Evolutionary conservation across 1,140 invertebrate species (phyloP).

Genomic region (Zaprionus camerounensis): DNA sequence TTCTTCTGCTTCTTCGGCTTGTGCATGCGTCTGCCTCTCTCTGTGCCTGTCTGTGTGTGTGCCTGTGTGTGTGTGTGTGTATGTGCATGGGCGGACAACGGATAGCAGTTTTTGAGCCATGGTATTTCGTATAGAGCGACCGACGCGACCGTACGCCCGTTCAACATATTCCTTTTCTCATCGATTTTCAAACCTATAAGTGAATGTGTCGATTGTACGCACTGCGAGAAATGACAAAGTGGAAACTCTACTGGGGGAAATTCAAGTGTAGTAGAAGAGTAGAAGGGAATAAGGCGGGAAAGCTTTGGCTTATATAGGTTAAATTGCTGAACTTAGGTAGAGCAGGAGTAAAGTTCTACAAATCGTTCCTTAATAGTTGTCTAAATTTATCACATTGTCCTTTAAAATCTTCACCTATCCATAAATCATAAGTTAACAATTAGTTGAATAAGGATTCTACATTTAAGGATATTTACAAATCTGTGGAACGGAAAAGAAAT

Average conservation of each 20-base stretch:
- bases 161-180: conserved; percentile 83
- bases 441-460: too few relatives aligned
- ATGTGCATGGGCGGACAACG: conserved; percentile 51
- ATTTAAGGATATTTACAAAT: too few relatives aligned
- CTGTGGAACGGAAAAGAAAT: too few relatives aligned
- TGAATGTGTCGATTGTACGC: conserved; percentile 79
- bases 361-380: too few relatives aligned
- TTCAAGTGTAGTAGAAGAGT: neutral
- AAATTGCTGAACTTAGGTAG: too few relatives aligned
- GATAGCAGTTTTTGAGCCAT: conserved; percentile 78
- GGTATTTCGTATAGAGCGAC: conserved; percentile 38
- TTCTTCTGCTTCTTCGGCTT: conserved; percentile 4
- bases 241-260: neutral
- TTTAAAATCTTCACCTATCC: too few relatives aligned
- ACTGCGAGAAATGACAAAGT: conserved; percentile 57
- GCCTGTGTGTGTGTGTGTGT: conserved; percentile 37
- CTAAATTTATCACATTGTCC: too few relatives aligned
- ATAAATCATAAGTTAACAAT: too few relatives aligned
- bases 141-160: conserved; percentile 67
- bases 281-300: neutral
- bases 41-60: neutral
- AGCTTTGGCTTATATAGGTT: too few relatives aligned
- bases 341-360: too few relatives aligned
- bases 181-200: conserved; percentile 82
- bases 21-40: conserved; percentile 37